Conservation (phyloP, 2,888 invertebrate genomes). For the Drosophila putrida region DNA sequence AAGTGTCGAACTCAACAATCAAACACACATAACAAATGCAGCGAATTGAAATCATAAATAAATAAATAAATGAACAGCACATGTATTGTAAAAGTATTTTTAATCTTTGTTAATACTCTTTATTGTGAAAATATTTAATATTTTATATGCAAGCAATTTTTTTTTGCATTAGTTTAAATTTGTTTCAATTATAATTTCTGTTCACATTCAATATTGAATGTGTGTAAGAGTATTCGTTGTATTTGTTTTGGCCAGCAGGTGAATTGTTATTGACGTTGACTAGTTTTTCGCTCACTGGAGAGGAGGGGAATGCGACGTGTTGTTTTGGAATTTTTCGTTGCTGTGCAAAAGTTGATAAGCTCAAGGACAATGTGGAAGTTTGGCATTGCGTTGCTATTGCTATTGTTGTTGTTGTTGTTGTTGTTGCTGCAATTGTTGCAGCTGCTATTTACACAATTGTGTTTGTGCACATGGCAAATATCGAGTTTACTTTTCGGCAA, state of each 20-base stretch:
- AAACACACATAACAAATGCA: background rate
- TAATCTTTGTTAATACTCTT: no score
- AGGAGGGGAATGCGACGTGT: background rate
- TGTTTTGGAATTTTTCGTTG: slow-evolving; percentile 59
- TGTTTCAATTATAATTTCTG: slow-evolving; percentile 16
- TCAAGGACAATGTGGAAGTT: slow-evolving; percentile 72
- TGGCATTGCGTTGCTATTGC: slow-evolving; percentile 55
- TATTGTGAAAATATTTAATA: slow-evolving; percentile 29
- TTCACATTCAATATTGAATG: slow-evolving; percentile 16
- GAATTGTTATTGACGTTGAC: slow-evolving; percentile 60
- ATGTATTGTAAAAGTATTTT: slow-evolving; percentile 26
- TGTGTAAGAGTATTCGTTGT: slow-evolving; percentile 8
- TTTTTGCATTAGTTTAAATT: slow-evolving; percentile 6
- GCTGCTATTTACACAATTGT: slow-evolving; percentile 71
- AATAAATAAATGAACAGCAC: slow-evolving; percentile 32
- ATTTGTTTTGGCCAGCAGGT: slow-evolving; percentile 51
- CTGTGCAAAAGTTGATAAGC: slow-evolving; percentile 76
- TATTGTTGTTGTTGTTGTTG: slow-evolving; percentile 25
- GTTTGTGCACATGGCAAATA: slow-evolving; percentile 68
- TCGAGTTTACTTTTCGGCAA: slow-evolving; percentile 69
- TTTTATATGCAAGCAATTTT: slow-evolving; percentile 1
- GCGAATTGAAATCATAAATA: slow-evolving; percentile 17
- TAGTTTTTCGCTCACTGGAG: slow-evolving; percentile 37
- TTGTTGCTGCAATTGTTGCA: slow-evolving; percentile 35
- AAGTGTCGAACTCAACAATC: background rate